A percentile compares a stretch with the other conserved stretches of the same genome.
Conservation (phyloP, 2,797 vertebrate genomes). For the Siniperca undulata region DNA sequence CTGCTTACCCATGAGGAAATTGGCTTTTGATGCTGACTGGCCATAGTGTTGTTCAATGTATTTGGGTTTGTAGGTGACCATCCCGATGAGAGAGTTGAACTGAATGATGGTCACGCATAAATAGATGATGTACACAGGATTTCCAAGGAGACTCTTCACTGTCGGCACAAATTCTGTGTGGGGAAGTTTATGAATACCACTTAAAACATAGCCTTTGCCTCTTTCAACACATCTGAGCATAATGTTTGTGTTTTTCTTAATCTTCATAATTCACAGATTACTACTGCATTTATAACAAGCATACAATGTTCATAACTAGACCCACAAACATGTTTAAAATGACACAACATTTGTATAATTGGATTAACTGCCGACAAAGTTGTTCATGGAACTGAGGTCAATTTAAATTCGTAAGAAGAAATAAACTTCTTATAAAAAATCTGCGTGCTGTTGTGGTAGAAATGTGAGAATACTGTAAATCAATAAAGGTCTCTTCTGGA, state of each 20-base stretch:
- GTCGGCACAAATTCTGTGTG: constrained; percentile 92
- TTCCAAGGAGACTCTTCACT: constrained; percentile 90
- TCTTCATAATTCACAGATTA: neutral
- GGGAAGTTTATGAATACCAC: constrained; percentile 47
- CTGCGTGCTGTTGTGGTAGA: neutral
- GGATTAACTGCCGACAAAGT: neutral
- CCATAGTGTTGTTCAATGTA: constrained; percentile 97
- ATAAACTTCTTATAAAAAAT: neutral
- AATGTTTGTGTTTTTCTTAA: neutral
- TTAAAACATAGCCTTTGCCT: neutral
- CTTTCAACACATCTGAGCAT: neutral
- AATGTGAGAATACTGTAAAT: neutral
- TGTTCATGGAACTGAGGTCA: neutral
- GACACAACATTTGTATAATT: neutral
- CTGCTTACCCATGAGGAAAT: constrained; percentile 94
- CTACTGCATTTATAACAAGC: neutral
- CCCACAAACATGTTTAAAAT: neutral
- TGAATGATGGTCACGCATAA: constrained; percentile 93
- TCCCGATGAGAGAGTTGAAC: constrained; percentile 95
- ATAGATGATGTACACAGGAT: constrained; percentile 91
- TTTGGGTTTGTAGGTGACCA: constrained; percentile 97
- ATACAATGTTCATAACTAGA: neutral
- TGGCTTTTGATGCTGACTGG: constrained; percentile 92
- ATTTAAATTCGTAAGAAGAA: neutral
- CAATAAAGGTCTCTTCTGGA: neutral